These are phyloP conservation scores for Podargus strigoides DNA, from an alignment of 2,797 vertebrate species.

Conservation along the genomic window DNA sequence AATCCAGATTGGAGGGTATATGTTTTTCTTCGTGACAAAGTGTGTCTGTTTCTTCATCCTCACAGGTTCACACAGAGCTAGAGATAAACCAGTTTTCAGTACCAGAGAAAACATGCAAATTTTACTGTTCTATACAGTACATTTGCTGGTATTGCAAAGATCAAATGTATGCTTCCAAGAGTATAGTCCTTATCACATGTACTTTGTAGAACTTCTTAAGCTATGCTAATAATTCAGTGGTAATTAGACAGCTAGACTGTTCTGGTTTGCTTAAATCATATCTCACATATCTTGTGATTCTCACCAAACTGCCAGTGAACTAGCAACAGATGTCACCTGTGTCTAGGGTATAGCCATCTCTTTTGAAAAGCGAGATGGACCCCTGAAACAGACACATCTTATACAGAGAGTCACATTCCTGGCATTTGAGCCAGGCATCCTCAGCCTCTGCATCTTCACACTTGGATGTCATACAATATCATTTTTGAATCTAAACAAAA, in stretches of 20 bases:
- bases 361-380: neutral
- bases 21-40: neutral
- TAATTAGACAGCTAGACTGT: neutral
- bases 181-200: slow-evolving; percentile 6
- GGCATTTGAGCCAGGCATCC: neutral
- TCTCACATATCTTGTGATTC: neutral
- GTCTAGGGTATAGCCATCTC: accelerated
- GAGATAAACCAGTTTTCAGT: neutral
- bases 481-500: neutral
- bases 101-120: neutral
- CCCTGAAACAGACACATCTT: neutral
- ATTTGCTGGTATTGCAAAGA: neutral
- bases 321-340: neutral
- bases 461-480: neutral
- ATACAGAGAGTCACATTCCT: neutral
- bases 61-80: neutral
- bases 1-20: neutral
- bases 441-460: neutral
- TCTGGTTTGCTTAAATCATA: neutral
- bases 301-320: neutral
- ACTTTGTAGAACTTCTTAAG: neutral
- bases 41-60: neutral
- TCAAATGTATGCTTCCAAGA: slow-evolving; percentile 9
- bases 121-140: neutral
- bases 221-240: neutral